Evolutionary conservation across 2,888 invertebrate species (phyloP), one percentile per base, ranked within the genome.

Genomic region (Tanypteryx hageni): DNA sequence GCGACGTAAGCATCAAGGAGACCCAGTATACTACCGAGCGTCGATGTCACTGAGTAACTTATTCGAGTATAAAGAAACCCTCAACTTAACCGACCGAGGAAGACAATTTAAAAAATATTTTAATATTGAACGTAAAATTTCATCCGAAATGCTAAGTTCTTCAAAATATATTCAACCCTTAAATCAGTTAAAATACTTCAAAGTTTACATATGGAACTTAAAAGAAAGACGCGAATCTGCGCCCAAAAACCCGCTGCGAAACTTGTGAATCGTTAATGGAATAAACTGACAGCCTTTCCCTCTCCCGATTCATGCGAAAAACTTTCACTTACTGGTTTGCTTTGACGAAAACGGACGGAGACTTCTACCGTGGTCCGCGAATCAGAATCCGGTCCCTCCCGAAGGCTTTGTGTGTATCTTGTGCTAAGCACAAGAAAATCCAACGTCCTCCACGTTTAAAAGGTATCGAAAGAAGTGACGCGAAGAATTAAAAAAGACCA

Each of bases 291-390:
- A 10, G 9, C 13, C 27, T 68, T 11, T 27, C 61, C 13, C 18
- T 18, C 14, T 61, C 18, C 18, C 61, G 4, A 9, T 18, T 22
- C 76, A 27, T 10, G 22, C 76, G 76, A 10, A 27, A 3, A 76
- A 18, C 76, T 76, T 76, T 76, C 76, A 76, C 76, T 76, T 76
- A 76, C 76, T 76, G 27, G 22, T 76, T 76, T 13, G 76, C 27
- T 76, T 76, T 27, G 76, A 76, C 76, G 76, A 27, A 27, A 76
- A 76, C 76, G 22, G 76, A 76, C 27, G 76, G 76, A 11, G 22
- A 27, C 22, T 22, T 76, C 76, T 76, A 22, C 76, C 76, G 76
- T 13, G 4, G 11, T 76, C 27, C 22, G 68, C 68, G 22, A 68
- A 18, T 68, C 68, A n/a, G n/a, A 11, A 68, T 68, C 18, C 68